Percentiles rank a stretch among this genome's conserved stretches.
phyloP scores from a whole-genome alignment of 2,113 vertebrate species.

The Craseonycteris thonglongyai region DNA sequence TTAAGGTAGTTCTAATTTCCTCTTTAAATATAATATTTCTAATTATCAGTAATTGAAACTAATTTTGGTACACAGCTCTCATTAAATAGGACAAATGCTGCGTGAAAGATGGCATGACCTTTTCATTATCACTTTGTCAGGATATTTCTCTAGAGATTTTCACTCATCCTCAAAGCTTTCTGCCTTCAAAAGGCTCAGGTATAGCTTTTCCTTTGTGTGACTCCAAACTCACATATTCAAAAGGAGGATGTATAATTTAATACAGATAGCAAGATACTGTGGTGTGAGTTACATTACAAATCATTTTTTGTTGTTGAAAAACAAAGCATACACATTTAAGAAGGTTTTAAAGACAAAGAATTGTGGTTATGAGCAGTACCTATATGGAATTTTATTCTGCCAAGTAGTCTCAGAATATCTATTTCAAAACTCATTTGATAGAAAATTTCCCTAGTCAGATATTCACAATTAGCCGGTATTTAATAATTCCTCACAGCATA shows the following conservation, averaged over 20 bases:
- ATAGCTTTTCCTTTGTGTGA: not conserved
- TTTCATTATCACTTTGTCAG: slow-evolving; percentile 74
- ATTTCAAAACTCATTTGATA: not conserved
- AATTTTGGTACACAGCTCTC: slow-evolving; percentile 56
- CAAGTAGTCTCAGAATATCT: not conserved
- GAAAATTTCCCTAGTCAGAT: not conserved
- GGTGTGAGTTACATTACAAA: slow-evolving; percentile 38
- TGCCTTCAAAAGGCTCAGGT: not conserved
- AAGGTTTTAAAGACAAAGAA: not conserved
- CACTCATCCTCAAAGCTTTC: slow-evolving; percentile 33
- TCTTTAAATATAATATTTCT: slow-evolving; percentile 53
- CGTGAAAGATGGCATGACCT: slow-evolving; percentile 63
- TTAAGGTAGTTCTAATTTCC: slow-evolving; percentile 33
- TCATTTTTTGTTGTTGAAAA: not conserved
- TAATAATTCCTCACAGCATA: not conserved
- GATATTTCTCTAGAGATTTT: slow-evolving; percentile 61
- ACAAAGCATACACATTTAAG: not conserved
- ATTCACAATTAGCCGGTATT: not conserved
- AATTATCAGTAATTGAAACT: slow-evolving; percentile 67
- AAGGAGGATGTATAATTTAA: slow-evolving; percentile 15
- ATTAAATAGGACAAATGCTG: slow-evolving; percentile 67
- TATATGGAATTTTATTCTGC: not conserved
- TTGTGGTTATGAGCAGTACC: not conserved
- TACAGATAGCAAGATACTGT: slow-evolving; percentile 30
- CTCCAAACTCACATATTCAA: not conserved